Evolutionary conservation across 2,797 vertebrate genomes (phyloP), one percentile per base, ranked within the genome.

Genomic region (Molothrus aeneus): DNA sequence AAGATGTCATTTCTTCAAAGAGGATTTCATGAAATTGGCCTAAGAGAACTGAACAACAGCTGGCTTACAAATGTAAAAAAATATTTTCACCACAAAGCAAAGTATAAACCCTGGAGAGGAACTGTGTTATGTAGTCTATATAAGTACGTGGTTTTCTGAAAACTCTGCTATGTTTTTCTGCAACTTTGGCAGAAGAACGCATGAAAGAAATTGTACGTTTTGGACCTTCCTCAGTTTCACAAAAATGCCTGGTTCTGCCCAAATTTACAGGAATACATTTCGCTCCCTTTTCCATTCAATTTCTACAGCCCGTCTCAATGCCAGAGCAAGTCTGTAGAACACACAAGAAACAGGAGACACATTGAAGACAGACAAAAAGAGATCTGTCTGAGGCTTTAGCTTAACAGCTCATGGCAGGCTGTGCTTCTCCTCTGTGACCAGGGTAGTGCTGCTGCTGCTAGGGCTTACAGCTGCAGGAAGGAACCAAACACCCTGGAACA

Each of bases 81-180:
- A 42, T 11, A 48, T 24, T 90, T 80, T 68, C 22, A 77, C 72
- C 10, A 5, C 79, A 92, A 75, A 91, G 50, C 68, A 64, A 87
- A 92, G 34, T 26, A 78, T 47, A 31, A 95, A 65, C 70, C n/a
- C 57, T 66, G 60, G 38, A 82, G 29, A 92, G 80, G 80, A 94
- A 92, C 71, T 34, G 15, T 89, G 54, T 73, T 86, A 82, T 66
- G 56, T 32, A 85, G 71, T 64, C 84, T 94, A 89, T 80, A 91
- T 88, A 95, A 90, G 83, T 53, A 90, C 83, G 65, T 17, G 69
- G 40, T 34, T 94, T 96, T 93, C 86, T 71, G 25, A 93, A 97
- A 94, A 86, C 61, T 72, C 79, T 69, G 78, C 45, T 95, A 80
- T 73, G 57, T 72, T 95, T 91, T 96, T 81, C 86, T 78, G 57